Percentiles rank a stretch among this genome's conserved stretches.
These are phyloP conservation scores for Aradus depressus DNA, from an alignment of 2,888 invertebrate genomes.

Conservation along the genomic window DNA sequence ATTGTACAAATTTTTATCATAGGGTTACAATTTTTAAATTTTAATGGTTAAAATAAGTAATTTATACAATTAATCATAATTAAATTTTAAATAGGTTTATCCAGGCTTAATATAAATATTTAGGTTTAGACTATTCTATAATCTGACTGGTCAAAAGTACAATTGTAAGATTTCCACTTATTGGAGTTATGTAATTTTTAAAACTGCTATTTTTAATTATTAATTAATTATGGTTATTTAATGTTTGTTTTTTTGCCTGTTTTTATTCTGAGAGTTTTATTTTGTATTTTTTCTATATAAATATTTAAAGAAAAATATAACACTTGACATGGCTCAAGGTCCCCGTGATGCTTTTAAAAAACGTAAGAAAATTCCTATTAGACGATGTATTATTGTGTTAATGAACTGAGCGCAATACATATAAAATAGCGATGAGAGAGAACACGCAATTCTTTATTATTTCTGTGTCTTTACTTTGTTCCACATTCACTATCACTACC, in stretches of 20 bases:
- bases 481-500: too few relatives aligned
- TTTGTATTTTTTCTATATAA: conserved; percentile 32
- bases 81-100: conserved; percentile 31
- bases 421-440: conserved; percentile 30
- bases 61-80: conserved; percentile 31
- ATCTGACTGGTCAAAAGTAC: conserved; percentile 31
- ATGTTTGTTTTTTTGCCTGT: conserved; percentile 32
- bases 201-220: conserved; percentile 30
- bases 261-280: conserved; percentile 32
- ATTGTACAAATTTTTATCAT: conserved; percentile 31
- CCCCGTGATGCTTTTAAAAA: conserved; percentile 31
- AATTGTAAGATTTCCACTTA: conserved; percentile 31
- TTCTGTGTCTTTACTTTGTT: conserved; percentile 12
- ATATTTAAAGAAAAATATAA: too few relatives aligned
- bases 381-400: conserved; percentile 31
- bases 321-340: conserved; percentile 28
- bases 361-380: conserved; percentile 32
- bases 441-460: conserved; percentile 22
- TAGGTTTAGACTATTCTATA: conserved; percentile 31
- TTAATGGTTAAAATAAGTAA: conserved; percentile 30
- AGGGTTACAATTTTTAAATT: conserved; percentile 31
- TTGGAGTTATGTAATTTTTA: conserved; percentile 29
- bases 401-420: conserved; percentile 19
- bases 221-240: conserved; percentile 30
- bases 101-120: conserved; percentile 31